These are phyloP conservation scores for Nomada ferruginata DNA, from an alignment of 2,888 invertebrate genomes.

Conservation along the genomic window DNA sequence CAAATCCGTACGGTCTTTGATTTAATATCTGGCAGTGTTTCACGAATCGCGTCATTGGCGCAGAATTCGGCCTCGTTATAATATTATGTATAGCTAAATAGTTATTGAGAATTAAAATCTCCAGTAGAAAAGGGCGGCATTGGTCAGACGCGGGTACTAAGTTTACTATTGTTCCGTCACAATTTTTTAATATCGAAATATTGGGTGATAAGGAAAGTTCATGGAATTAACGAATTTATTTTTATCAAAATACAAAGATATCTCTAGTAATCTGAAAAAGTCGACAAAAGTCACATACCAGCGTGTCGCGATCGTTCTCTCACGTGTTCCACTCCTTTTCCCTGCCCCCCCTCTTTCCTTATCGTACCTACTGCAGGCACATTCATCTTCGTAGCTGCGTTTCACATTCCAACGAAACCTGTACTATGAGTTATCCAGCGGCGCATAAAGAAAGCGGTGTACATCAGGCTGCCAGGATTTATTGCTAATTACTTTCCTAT, in stretches of 20 bases:
- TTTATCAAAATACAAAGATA: background rate
- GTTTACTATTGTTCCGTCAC: too few species aligned
- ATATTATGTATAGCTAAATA: background rate
- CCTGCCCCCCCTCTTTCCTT: conserved; percentile 5
- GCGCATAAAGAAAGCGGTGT: conserved; percentile 56
- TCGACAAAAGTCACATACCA: background rate
- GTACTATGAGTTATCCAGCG: conserved; percentile 26
- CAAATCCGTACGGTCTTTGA: conserved; percentile 6
- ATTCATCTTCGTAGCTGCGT: conserved; percentile 37
- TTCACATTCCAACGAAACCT: conserved; percentile 27
- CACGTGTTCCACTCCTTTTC: background rate
- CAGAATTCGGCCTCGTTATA: conserved; percentile 8
- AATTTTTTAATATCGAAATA: too few species aligned
- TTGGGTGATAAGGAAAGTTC: too few species aligned
- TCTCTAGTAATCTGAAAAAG: background rate
- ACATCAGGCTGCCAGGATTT: conserved; percentile 56
- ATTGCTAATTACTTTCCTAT: conserved; percentile 72
- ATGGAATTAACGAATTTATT: background rate
- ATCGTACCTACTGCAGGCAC: background rate
- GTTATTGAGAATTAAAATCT: too few species aligned
- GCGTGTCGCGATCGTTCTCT: conserved; percentile 16
- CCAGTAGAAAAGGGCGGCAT: background rate
- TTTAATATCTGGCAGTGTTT: conserved; percentile 19
- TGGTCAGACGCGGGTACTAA: background rate
- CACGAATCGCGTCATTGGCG: background rate